phyloP scores from a whole-genome alignment of 1,140 invertebrate species.

The Drosophila chauvacae region DNA sequence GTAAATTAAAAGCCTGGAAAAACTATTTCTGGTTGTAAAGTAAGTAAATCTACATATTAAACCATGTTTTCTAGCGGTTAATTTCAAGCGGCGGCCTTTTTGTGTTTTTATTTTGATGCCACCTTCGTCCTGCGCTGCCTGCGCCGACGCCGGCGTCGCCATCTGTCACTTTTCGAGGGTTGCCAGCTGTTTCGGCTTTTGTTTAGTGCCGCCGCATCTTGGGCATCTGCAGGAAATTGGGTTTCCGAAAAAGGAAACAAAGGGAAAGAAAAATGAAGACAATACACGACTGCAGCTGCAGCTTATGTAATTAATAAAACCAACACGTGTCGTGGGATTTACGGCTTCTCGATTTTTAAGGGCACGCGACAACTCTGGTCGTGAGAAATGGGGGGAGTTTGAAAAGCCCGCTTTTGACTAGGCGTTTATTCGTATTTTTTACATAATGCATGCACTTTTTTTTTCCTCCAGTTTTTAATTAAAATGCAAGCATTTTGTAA shows the following conservation, averaged over 20 bases:
- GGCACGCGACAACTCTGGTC: constrained; percentile 76
- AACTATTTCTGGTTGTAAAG: constrained; percentile 8
- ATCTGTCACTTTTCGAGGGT: constrained; percentile 65
- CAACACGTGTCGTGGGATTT: constrained; percentile 68
- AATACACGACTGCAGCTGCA: constrained; percentile 57
- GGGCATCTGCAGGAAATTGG: constrained; percentile 75
- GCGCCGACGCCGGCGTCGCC: constrained; percentile 47
- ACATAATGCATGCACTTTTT: constrained; percentile 32
- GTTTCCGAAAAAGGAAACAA: constrained; percentile 43
- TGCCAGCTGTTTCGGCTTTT: constrained; percentile 67
- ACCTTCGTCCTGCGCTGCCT: constrained; percentile 59
- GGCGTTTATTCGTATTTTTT: constrained; percentile 8
- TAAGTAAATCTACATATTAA: constrained; percentile 24
- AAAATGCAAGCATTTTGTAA: constrained; percentile 53
- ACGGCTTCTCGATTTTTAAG: constrained; percentile 21
- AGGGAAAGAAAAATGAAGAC: constrained; percentile 20
- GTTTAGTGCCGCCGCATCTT: constrained; percentile 50
- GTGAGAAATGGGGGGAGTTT: constrained; percentile 33
- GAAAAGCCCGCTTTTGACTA: constrained; percentile 6
- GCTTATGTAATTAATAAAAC: constrained; percentile 81
- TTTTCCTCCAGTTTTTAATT: constrained; percentile 26
- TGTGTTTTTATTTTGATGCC: constrained; percentile 76
- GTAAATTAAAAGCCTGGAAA: constrained; percentile 25
- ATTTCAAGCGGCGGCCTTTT: constrained; percentile 14
- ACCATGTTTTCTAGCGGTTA: not conserved